Base-by-base conservation (phyloP, 1,140 invertebrate species). In the Battus philenor region DNA sequence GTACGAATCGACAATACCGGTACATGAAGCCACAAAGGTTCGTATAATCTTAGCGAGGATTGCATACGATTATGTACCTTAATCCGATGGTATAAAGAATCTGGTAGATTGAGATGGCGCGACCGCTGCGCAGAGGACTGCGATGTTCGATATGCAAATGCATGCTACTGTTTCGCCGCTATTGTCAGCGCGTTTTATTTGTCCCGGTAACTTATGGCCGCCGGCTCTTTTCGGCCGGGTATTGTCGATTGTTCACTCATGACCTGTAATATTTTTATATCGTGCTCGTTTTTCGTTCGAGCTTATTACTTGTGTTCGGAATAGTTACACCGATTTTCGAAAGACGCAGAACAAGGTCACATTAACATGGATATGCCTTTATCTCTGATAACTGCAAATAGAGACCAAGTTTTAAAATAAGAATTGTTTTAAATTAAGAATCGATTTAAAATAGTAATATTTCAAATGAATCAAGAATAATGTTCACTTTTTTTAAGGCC, bases 91-190 rank as follows among this genome's bases (percentile, higher is more conserved):
- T 31, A 10, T 22, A 8, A 27, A 29, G 20, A n/a, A 10, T 8
- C 38, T 8, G 10, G 13, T 16, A 27, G 18, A 26, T n/a, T 17
- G 46, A 26, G 44, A 7, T 24, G 36, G 26, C 15, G 48, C 24
- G 58, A 5, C 29, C 22, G 50, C 22, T 26, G 61, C 53, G 61
- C 50, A 47, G 47, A 27, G 22, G 6, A 4, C 32, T 39, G 53
- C 63, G 70, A 68, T 71, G 58, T 59, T 51, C 68, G 74, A 75
- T 78, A 78, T 78, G 74, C 74, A 59, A 78, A 78, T 78, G 17
- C 10, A 38, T 45, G 70, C 71, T 78, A 72, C 74, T 58, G 71
- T 73, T 73, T 68, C 65, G 69, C 61, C 64, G 64, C 56, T 53
- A 72, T 75, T 72, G 71, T 72, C 54, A 52, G 53, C 44, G 38